Evolutionary conservation across 2,113 vertebrate species (phyloP), one percentile per base, ranked within the genome.

Genomic region (Neoarius graeffei): DNA sequence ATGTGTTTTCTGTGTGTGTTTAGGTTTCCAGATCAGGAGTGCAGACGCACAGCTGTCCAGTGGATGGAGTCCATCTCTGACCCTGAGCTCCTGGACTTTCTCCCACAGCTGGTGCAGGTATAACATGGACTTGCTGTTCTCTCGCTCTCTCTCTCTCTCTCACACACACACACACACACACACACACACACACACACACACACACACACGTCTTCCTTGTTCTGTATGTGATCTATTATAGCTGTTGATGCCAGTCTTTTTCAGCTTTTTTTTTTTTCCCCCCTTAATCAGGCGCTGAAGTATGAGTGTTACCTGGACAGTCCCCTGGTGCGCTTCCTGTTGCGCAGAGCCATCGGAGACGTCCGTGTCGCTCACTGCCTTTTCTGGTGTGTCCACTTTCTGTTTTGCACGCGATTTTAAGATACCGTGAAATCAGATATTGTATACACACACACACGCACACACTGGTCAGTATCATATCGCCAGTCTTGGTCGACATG

Each of bases 301-400:
- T 98, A 98, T 0, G 98, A 99, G 92, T 99, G 98, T 89, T 99
- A 99, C 94, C 95, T 99, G 93, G 98, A 99, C 94, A 99, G 98
- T 56, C 97, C 98, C 0, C 92, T 99, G 92, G 97, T 99, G 85
- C 96, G 98, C 4, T 99, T 99, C 94, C 97, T 99, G 64, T 95
- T 99, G 67, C 97, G 97, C 57, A 92, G 98, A 92, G 97, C 98
- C 0, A 96, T 99, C 7, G 97, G 96, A 0, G 97, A 99, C 94
- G 66, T 99, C 27, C 96, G 97, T 80, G 94, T 99, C 69, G 98
- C 97, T 1, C 98, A 99, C 95, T 97, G 97, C 94, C 97, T 99
- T 87, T 99, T 99, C 96, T 99, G 98, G 98, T 99, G 92, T 93
- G 92, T 84, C 25, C 48, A 35, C 59, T 11, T 48, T 73, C 1